phyloP scores from a whole-genome alignment of 1,140 invertebrate genomes.

The Achatina immaculata region DNA sequence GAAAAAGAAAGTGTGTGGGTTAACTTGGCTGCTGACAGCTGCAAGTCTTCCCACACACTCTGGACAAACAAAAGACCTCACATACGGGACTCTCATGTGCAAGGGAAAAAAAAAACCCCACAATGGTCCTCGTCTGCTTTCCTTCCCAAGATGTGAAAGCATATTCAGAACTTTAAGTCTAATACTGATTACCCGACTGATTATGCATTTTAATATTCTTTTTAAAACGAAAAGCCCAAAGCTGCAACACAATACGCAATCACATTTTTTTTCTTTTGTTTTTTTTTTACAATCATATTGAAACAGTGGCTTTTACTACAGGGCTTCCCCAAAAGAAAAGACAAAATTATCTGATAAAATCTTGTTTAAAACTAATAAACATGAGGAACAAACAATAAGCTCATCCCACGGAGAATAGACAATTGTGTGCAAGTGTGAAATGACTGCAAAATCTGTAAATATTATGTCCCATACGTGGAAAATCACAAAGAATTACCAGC shows the following conservation, averaged over 20 bases:
- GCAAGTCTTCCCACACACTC: not conserved
- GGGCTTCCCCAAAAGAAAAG: not conserved
- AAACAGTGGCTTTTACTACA: not conserved
- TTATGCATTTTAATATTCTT: not conserved
- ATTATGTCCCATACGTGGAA: not conserved
- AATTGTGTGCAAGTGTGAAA: not conserved
- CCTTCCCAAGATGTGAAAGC: not conserved
- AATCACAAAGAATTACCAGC: not conserved
- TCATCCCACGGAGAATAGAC: not conserved
- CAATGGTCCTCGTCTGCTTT: not conserved
- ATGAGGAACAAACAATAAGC: not conserved
- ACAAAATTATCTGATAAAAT: not conserved
- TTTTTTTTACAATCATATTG: not conserved
- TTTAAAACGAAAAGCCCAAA: not conserved
- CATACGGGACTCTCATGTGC: not conserved
- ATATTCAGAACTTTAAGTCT: conserved; percentile 11
- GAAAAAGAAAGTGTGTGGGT: not conserved
- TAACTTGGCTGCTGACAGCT: not conserved
- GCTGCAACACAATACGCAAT: not conserved
- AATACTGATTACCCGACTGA: conserved; percentile 3
- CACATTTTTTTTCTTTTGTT: too few species aligned
- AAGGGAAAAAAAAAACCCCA: too few species aligned
- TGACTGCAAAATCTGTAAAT: not conserved
- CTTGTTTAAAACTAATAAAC: not conserved
- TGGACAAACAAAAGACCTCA: conserved; percentile 3